Evolutionary conservation across 2,888 invertebrate species (phyloP).

Genomic region (Phania funesta): DNA sequence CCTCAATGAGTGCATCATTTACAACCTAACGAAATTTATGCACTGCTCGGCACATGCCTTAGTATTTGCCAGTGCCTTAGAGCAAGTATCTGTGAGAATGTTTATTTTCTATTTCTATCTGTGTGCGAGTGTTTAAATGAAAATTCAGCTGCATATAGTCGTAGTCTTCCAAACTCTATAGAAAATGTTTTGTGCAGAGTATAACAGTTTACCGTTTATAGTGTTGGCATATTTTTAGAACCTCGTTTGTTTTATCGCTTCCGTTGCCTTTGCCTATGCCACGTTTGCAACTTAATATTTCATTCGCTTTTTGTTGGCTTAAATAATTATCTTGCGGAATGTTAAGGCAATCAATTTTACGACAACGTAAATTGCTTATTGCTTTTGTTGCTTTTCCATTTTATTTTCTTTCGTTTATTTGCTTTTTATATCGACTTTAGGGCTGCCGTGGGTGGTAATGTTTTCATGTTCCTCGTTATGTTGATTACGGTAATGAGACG

Average conservation of each 20-base stretch:
- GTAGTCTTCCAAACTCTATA: not conserved
- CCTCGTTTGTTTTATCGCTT: constrained; percentile 10
- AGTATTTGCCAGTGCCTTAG: not conserved
- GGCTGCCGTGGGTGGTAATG: not conserved
- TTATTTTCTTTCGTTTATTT: not conserved
- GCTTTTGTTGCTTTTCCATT: not conserved
- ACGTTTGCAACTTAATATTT: constrained; percentile 57
- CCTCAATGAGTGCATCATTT: constrained; percentile 58
- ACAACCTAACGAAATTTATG: constrained; percentile 57
- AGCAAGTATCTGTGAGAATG: not conserved
- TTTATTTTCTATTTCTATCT: not conserved
- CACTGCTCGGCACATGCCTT: constrained; percentile 15
- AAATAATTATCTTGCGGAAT: constrained; percentile 67
- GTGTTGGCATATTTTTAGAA: constrained; percentile 31
- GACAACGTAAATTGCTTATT: constrained; percentile 57
- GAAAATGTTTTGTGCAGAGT: constrained; percentile 2
- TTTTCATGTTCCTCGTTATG: constrained; percentile 15
- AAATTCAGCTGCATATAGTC: constrained; percentile 24
- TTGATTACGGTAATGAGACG: constrained; percentile 20
- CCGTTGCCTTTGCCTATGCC: constrained; percentile 5
- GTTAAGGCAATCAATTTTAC: constrained; percentile 66
- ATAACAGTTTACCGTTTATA: not conserved
- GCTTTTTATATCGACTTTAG: not conserved
- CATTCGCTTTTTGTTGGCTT: constrained; percentile 59
- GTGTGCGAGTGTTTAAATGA: constrained; percentile 2